Base-by-base conservation (phyloP, 2,113 vertebrate genomes). In the Oxyura jamaicensis region DNA sequence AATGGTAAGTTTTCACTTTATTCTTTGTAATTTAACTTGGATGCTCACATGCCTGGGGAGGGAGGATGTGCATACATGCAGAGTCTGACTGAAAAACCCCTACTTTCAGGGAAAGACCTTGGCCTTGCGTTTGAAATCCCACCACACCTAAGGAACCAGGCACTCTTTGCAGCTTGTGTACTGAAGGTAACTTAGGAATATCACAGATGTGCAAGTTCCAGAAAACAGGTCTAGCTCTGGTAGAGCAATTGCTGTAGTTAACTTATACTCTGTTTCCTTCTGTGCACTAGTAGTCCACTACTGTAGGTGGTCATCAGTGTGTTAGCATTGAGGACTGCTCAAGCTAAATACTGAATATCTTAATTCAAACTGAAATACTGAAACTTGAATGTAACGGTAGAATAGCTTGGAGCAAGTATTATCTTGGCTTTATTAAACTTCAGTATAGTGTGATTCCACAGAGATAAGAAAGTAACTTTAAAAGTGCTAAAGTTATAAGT, bases 61-160 rank as follows among this genome's bases (percentile, higher is more conserved):
- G 31, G 28, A 12, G 5, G 65, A 4, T 0, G 0, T 4, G 1
- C 22, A 6, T 3, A 7, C 2, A 1, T 7, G 3, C 1, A 5
- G 25, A 63, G n/a, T 73, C 42, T 96, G 53, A 91, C 58, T 52
- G 13, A 89, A 23, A 2, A 20, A 69, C 79, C 23, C 6, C 6
- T 94, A 6, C 60, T 95, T 96, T 26, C 87, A 99, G 99, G 99
- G 41, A 99, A 98, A 78, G 99, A 99, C 80, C 98, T 99, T 33
- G 99, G 99, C 72, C 44, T 98, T 91, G 99, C 99, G 0, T 99
- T 99, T 97, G 99, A 99, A 79, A 98, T 99, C 77, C 98, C 99
- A 50, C 85, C 98, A 5, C 98, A 99, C 74, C 42, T 99, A 81
- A 99, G 97, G 94, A 99, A 97, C 95, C 99, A 99, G 96, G 97